These are phyloP conservation scores for Clarias fuscus DNA, from an alignment of 2,797 vertebrate species.

Conservation along the genomic window DNA sequence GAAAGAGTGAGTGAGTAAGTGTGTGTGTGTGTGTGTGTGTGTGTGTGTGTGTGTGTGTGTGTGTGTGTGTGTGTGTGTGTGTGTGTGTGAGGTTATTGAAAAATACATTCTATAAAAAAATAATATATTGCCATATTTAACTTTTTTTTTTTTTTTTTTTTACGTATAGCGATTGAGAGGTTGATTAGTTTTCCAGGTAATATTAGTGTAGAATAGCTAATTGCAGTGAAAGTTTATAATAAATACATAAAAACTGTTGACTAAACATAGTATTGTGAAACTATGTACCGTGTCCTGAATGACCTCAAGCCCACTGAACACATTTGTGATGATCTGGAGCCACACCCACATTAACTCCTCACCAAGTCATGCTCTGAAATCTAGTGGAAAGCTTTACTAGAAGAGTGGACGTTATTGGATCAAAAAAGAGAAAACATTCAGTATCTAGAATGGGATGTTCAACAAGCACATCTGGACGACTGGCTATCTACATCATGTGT, in stretches of 20 bases:
- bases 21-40: no score
- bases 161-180: background rate
- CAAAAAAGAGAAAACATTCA: background rate
- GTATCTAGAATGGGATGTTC: background rate
- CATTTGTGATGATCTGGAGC: background rate
- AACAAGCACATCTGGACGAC: background rate
- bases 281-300: no score
- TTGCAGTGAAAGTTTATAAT: background rate
- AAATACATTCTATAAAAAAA: background rate
- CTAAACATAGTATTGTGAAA: background rate
- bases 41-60: no score
- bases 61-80: no score
- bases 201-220: background rate
- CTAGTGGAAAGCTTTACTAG: background rate
- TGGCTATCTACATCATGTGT: no score
- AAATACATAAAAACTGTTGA: background rate
- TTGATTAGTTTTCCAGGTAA: background rate
- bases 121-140: background rate
- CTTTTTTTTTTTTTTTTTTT: no score
- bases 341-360: background rate
- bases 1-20: no score
- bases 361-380: background rate
- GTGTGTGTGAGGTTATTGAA: background rate
- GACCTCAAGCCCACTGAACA: background rate
- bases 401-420: background rate